phyloP scores from a whole-genome alignment of 2,797 vertebrate genomes.

The Gymnothorax reevesii region DNA sequence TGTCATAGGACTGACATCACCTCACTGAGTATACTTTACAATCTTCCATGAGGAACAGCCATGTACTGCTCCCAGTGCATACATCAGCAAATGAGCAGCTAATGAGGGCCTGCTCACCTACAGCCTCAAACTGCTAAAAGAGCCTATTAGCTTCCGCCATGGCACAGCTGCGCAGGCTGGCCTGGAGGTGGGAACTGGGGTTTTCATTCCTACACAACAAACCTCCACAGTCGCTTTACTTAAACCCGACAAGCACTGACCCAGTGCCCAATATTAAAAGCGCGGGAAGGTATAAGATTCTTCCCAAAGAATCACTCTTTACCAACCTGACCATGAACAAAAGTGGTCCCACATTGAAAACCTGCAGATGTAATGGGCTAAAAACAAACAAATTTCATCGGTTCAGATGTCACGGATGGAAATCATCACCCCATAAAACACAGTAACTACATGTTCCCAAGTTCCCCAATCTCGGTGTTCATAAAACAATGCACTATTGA shows the following conservation, averaged over 20 bases:
- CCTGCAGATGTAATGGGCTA: not conserved
- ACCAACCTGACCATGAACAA: not conserved
- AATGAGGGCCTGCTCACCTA: not conserved
- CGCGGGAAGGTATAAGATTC: too few relatives aligned
- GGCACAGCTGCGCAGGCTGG: not conserved
- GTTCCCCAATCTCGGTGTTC: not conserved
- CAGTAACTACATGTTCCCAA: not conserved
- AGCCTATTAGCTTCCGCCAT: not conserved
- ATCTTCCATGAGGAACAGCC: not conserved
- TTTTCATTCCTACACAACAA: not conserved
- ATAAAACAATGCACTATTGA: not conserved
- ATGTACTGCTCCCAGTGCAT: not conserved
- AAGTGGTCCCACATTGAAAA: not conserved
- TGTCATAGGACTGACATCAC: not conserved
- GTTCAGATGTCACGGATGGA: not conserved
- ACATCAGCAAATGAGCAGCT: not conserved
- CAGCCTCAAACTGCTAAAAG: not conserved
- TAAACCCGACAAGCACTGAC: not conserved
- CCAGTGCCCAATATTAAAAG: not conserved
- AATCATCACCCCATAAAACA: not conserved
- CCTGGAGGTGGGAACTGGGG: not conserved
- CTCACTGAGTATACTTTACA: not conserved
- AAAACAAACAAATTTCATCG: not conserved
- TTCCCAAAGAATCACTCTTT: too few relatives aligned
- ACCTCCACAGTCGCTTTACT: not conserved